phyloP scores from a whole-genome alignment of 2,888 invertebrate species.

The Erebia aethiops region DNA sequence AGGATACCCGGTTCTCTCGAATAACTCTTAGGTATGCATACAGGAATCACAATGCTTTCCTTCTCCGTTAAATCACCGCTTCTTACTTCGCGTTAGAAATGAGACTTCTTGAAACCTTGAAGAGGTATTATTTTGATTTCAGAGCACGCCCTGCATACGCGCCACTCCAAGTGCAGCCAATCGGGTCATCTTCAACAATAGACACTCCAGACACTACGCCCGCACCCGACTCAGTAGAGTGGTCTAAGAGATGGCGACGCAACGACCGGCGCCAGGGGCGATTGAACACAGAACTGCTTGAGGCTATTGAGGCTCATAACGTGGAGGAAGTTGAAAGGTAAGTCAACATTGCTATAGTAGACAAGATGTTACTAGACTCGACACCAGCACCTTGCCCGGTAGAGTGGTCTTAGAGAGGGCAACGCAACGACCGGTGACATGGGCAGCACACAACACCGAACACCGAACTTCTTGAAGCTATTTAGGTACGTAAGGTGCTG shows the following conservation, averaged over 20 bases:
- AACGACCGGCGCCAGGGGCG: constrained; percentile 68
- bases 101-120: neutral
- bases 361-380: neutral
- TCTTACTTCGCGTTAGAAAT: too few species aligned
- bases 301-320: constrained; percentile 67
- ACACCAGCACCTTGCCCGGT: constrained; percentile 42
- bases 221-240: constrained; percentile 46
- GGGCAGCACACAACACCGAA: too few species aligned
- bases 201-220: constrained; percentile 65
- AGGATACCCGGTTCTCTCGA: too few species aligned
- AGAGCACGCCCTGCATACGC: constrained; percentile 26
- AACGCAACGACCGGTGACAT: constrained; percentile 66
- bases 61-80: too few species aligned
- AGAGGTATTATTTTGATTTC: neutral
- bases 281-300: constrained; percentile 77
- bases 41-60: too few species aligned
- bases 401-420: constrained; percentile 57
- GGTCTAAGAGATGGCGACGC: constrained; percentile 62
- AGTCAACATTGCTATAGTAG: neutral
- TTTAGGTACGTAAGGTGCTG: constrained; percentile 61
- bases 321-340: constrained; percentile 69
- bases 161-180: constrained; percentile 34
- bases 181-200: constrained; percentile 57
- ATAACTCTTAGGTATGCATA: too few species aligned
- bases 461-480: constrained; percentile 75